A percentile compares a stretch with the other conserved stretches of the same genome.
Conservation (phyloP, 2,113 vertebrate species). For the Uria lomvia region DNA sequence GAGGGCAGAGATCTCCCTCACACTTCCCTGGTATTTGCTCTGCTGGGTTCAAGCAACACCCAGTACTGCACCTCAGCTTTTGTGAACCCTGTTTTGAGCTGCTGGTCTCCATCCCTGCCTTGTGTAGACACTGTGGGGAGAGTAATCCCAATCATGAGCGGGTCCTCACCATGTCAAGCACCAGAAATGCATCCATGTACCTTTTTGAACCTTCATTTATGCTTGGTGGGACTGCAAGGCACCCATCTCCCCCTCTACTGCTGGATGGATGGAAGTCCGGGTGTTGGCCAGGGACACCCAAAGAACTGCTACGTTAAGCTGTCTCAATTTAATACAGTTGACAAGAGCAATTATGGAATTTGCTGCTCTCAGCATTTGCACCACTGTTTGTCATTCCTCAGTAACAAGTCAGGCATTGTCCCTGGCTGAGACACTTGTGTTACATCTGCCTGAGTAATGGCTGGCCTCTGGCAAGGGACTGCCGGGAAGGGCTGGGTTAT, state of each 20-base stretch:
- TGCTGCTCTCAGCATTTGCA: background rate
- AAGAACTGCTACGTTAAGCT: background rate
- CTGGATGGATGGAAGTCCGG: background rate
- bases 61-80: background rate
- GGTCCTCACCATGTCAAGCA: rapidly evolving
- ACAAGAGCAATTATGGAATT: background rate
- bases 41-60: background rate
- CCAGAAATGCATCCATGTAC: background rate
- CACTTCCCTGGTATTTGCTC: background rate
- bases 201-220: background rate
- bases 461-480: background rate
- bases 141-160: background rate
- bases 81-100: background rate
- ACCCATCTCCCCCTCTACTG: background rate
- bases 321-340: background rate
- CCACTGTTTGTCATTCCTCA: background rate
- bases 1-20: background rate
- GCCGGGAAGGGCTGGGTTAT: background rate
- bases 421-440: background rate
- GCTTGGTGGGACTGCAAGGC: background rate
- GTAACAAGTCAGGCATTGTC: background rate
- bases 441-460: background rate
- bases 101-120: background rate
- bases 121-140: background rate
- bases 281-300: background rate